Evolutionary conservation across 1,140 invertebrate species (phyloP).

Genomic region (Brevipalpus yothersi): DNA sequence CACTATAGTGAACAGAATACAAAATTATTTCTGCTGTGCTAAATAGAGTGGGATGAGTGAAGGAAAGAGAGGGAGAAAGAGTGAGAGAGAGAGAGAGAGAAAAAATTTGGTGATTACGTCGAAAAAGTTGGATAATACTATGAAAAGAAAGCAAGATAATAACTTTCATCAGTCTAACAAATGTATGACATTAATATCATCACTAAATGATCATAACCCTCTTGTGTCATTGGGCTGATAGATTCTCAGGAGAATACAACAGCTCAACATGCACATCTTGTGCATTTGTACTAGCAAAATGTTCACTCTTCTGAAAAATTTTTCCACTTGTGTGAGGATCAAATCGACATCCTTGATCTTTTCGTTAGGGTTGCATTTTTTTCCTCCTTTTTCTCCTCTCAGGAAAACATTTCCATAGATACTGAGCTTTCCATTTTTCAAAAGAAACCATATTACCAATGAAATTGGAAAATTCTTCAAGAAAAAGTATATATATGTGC

Average conservation of each 20-base stretch:
- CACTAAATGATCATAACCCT: background rate
- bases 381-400: background rate
- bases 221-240: background rate
- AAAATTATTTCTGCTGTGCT: too few species aligned
- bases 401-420: background rate
- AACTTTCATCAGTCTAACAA: background rate
- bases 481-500: background rate
- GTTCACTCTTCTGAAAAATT: background rate
- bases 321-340: background rate
- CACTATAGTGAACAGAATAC: too few species aligned
- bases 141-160: background rate
- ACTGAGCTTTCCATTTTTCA: background rate
- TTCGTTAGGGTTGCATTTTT: background rate
- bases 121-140: background rate
- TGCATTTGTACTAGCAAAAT: background rate
- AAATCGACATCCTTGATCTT: background rate
- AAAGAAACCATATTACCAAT: too few species aligned
- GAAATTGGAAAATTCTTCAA: too few species aligned
- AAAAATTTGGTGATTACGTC: background rate
- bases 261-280: background rate
- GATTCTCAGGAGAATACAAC: too few species aligned
- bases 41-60: background rate
- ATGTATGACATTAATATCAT: background rate
- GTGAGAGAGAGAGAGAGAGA: constrained; percentile 3
- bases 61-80: background rate